A percentile compares a stretch with the other conserved stretches of the same genome.
These are phyloP conservation scores for Euproctis similis DNA, from an alignment of 2,888 invertebrate species.

Conservation along the genomic window DNA sequence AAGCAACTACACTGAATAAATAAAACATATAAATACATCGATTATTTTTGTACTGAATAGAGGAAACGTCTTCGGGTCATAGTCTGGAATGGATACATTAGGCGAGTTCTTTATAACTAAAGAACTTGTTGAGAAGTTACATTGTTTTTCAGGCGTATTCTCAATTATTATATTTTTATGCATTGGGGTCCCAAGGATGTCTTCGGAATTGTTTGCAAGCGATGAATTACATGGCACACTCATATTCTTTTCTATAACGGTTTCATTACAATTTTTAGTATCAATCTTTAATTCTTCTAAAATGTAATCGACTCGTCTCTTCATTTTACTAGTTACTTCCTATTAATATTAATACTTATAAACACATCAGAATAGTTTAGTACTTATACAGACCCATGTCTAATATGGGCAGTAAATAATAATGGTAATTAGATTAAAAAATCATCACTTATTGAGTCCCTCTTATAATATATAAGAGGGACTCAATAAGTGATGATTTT, in stretches of 20 bases:
- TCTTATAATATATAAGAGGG: constrained; percentile 2
- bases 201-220: constrained; percentile 3
- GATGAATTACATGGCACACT: constrained; percentile 2
- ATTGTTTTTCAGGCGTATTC: constrained; percentile 3
- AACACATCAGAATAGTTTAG: constrained; percentile 1
- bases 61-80: constrained; percentile 2
- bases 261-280: constrained; percentile 1
- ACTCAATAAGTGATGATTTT: constrained; percentile 2
- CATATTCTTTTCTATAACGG: constrained; percentile 1
- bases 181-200: constrained; percentile 2
- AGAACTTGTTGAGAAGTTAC: constrained; percentile 1
- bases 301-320: constrained; percentile 2
- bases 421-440: background rate
- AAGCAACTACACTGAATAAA: constrained; percentile 2
- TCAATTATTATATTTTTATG: constrained; percentile 2
- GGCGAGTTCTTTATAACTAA: constrained; percentile 2
- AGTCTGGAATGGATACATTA: constrained; percentile 2
- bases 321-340: constrained; percentile 2
- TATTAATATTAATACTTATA: constrained; percentile 2
- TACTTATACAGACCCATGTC: too few relatives aligned
- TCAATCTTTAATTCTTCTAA: constrained; percentile 1
- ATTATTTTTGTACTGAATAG: constrained; percentile 2
- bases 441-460: too few relatives aligned
- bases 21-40: constrained; percentile 1
- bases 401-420: too few relatives aligned